phyloP scores from a whole-genome alignment of 2,797 vertebrate genomes.

The Danio aesculapii region DNA sequence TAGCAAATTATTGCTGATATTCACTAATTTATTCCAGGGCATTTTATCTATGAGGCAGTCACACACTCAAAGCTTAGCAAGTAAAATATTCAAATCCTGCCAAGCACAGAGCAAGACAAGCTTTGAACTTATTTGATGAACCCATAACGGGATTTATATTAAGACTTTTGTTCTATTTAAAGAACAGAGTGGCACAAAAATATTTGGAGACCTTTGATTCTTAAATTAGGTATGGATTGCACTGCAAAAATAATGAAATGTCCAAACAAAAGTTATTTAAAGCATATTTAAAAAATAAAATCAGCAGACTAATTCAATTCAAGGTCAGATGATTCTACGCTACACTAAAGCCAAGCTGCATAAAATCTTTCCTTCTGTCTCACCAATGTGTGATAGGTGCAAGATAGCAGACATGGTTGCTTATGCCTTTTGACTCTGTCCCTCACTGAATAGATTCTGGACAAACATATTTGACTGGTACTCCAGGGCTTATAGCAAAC shows the following conservation, averaged over 20 bases:
- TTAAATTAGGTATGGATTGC: not conserved
- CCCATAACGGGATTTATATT: not conserved
- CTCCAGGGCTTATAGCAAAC: too few relatives aligned
- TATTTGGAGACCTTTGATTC: not conserved
- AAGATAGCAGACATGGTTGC: too few relatives aligned
- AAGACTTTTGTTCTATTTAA: slow-evolving; percentile 1
- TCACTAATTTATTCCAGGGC: slow-evolving; percentile 9
- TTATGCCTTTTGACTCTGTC: too few relatives aligned
- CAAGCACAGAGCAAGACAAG: not conserved
- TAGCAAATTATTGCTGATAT: not conserved
- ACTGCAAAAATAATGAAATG: not conserved
- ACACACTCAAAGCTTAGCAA: not conserved
- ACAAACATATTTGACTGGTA: too few relatives aligned
- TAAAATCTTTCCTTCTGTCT: too few relatives aligned
- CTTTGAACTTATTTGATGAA: slow-evolving; percentile 1
- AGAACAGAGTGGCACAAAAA: not conserved
- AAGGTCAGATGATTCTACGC: too few relatives aligned
- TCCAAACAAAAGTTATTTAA: not conserved
- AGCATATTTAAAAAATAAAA: too few relatives aligned
- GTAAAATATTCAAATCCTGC: slow-evolving; percentile 23
- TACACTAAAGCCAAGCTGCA: too few relatives aligned
- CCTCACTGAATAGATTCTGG: too few relatives aligned
- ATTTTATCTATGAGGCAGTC: slow-evolving; percentile 22
- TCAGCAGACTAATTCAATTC: too few relatives aligned
- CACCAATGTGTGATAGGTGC: too few relatives aligned